A percentile compares a stretch with the other conserved stretches of the same genome.
Evolutionary conservation across 2,113 vertebrate species (phyloP).

Genomic region (Euleptes europaea): DNA sequence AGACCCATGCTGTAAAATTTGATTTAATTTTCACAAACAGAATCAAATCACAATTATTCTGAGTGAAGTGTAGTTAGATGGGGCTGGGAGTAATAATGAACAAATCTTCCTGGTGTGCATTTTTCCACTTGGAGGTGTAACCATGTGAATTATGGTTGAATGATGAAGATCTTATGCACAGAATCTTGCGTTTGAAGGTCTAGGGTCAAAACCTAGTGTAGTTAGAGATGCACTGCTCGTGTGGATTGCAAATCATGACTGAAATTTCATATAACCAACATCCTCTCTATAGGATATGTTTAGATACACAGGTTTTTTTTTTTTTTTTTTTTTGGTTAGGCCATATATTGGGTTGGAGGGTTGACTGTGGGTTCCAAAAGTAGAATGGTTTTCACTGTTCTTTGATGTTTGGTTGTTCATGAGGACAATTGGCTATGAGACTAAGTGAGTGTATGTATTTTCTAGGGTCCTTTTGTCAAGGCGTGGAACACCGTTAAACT

Average conservation of each 20-base stretch:
- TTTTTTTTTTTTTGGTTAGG: too few species aligned
- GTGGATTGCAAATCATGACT: too few species aligned
- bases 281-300: not conserved
- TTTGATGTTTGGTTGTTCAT: fast-evolving
- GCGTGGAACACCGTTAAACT: constrained; percentile 37
- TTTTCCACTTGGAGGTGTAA: not conserved
- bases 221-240: not conserved
- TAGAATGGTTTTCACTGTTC: not conserved
- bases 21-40: not conserved
- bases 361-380: not conserved
- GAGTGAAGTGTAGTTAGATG: not conserved
- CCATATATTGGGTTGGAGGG: not conserved
- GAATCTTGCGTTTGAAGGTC: not conserved
- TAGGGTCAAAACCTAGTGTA: not conserved
- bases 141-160: not conserved
- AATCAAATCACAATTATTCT: not conserved
- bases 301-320: fast-evolving
- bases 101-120: not conserved
- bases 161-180: not conserved
- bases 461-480: constrained; percentile 42
- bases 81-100: not conserved
- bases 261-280: not conserved
- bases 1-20: not conserved
- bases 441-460: not conserved
- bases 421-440: fast-evolving